Percentiles rank a stretch among this genome's conserved stretches.
phyloP scores from a whole-genome alignment of 2,888 invertebrate genomes.

The Osmoderma eremita region DNA sequence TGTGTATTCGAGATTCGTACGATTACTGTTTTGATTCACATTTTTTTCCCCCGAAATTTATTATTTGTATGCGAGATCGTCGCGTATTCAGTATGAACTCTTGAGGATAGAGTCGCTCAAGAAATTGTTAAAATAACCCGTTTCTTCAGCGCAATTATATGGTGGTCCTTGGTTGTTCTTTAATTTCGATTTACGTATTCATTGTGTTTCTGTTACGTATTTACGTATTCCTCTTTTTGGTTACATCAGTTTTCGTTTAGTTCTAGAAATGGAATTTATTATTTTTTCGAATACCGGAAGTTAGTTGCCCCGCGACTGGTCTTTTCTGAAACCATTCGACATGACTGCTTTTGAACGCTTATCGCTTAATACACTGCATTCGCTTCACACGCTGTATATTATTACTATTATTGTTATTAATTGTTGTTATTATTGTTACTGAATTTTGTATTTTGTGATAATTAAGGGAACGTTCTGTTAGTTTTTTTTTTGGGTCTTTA shows the following conservation, averaged over 20 bases:
- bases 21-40: constrained; percentile 26
- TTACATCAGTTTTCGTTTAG: neutral
- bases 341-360: constrained; percentile 49
- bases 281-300: constrained; percentile 55
- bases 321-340: constrained; percentile 74
- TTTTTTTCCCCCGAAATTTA: constrained; percentile 21
- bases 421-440: constrained; percentile 12
- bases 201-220: neutral
- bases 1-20: constrained; percentile 2
- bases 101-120: neutral
- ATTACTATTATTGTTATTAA: constrained; percentile 3
- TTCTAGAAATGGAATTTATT: constrained; percentile 39
- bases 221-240: constrained; percentile 10
- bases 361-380: constrained; percentile 50
- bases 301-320: constrained; percentile 75
- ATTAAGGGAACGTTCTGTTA: constrained; percentile 26
- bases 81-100: neutral
- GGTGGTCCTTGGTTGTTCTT: constrained; percentile 20
- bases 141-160: constrained; percentile 30
- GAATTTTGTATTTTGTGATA: constrained; percentile 21
- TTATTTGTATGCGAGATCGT: constrained; percentile 8
- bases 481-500: constrained; percentile 17
- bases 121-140: neutral
- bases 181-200: constrained; percentile 9
- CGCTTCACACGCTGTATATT: constrained; percentile 48